Conservation (phyloP, 1,140 invertebrate genomes). For the Calephelis virginiensis region DNA sequence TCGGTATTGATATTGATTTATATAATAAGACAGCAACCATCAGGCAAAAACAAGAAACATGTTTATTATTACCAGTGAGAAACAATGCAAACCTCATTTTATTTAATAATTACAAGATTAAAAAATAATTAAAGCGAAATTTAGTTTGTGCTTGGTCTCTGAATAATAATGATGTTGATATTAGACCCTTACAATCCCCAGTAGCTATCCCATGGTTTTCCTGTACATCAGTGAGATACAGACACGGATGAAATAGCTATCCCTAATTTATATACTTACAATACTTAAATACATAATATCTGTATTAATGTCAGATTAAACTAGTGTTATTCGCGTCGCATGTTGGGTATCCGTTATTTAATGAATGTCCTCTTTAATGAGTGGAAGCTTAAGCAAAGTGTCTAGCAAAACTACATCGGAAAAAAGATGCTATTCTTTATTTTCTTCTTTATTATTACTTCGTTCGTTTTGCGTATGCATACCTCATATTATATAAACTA, state of each 20-base stretch:
- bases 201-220: constrained; percentile 4
- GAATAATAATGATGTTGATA: constrained; percentile 10
- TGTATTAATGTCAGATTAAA: too few relatives aligned
- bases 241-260: background rate
- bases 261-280: background rate
- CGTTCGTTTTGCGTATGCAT: too few relatives aligned
- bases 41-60: background rate
- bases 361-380: too few relatives aligned
- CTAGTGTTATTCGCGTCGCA: too few relatives aligned
- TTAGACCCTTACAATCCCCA: constrained; percentile 9
- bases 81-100: background rate
- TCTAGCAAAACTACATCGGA: too few relatives aligned
- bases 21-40: too few relatives aligned
- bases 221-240: background rate
- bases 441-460: too few relatives aligned
- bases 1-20: too few relatives aligned
- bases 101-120: background rate
- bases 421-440: too few relatives aligned
- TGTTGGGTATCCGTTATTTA: too few relatives aligned
- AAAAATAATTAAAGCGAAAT: constrained; percentile 7
- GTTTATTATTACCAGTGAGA: background rate
- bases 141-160: background rate
- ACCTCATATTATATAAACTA: too few relatives aligned
- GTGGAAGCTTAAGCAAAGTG: too few relatives aligned
- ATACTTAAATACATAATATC: background rate